Evolutionary conservation across 1,140 invertebrate genomes (phyloP).

Genomic region (Uloborus diversus): DNA sequence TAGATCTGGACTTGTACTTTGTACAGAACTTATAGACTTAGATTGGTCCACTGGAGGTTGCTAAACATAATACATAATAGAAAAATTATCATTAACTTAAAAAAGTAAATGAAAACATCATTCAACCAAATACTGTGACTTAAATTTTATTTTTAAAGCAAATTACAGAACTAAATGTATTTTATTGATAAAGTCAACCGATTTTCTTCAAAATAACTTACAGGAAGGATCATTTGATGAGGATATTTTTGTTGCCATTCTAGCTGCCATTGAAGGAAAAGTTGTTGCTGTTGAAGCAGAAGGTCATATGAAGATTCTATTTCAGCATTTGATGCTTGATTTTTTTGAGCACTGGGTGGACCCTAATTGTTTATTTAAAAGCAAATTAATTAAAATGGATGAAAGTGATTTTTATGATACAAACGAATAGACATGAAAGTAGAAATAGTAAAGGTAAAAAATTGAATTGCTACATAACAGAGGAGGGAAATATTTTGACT

Average conservation of each 20-base stretch:
- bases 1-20: neutral
- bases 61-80: neutral
- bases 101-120: too few species aligned
- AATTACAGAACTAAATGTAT: too few species aligned
- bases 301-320: conserved; percentile 91
- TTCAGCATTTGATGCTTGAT: conserved; percentile 86
- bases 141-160: too few species aligned
- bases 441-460: neutral
- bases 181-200: too few species aligned
- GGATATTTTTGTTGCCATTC: conserved; percentile 83
- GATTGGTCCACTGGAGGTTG: conserved; percentile 43
- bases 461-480: too few species aligned
- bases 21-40: neutral
- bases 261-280: conserved; percentile 88
- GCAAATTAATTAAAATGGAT: too few species aligned
- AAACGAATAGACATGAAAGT: conserved; percentile 1
- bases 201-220: too few species aligned
- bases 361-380: too few species aligned
- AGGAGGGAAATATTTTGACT: too few species aligned
- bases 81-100: neutral
- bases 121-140: too few species aligned
- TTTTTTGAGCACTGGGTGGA: conserved; percentile 86
- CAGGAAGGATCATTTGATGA: conserved; percentile 76
- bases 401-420: too few species aligned
- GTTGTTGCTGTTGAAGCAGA: conserved; percentile 92